Evolutionary conservation across 2,113 vertebrate species (phyloP).

Genomic region (Dicaeum eximium): DNA sequence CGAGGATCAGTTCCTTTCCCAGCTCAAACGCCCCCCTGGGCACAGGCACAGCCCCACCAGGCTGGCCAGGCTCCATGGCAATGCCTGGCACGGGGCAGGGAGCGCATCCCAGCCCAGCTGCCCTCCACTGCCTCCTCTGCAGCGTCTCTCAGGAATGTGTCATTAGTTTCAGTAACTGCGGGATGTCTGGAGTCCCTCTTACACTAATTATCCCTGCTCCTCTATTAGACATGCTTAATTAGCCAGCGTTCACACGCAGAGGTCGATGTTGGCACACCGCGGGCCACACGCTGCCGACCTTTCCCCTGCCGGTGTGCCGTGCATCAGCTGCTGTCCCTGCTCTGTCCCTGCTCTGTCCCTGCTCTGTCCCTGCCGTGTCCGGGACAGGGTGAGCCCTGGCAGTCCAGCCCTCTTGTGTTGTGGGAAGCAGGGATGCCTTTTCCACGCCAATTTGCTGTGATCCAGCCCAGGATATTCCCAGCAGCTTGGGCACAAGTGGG

Average conservation of each 20-base stretch:
- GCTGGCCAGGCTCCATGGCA: background rate
- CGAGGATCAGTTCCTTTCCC: background rate
- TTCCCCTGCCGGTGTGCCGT: rapidly evolving
- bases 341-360: background rate
- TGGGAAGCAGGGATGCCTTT: background rate
- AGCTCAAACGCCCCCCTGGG: background rate
- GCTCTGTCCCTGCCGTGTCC: background rate
- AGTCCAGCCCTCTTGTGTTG: rapidly evolving
- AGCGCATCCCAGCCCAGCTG: background rate
- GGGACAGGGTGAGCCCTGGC: background rate
- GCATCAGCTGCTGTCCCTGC: background rate
- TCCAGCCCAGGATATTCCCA: background rate
- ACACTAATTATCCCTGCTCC: constrained; percentile 14
- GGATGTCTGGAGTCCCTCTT: background rate
- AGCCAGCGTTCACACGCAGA: background rate
- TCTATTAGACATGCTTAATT: constrained; percentile 56
- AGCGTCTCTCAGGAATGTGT: background rate
- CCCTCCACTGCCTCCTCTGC: background rate
- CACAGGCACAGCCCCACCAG: background rate
- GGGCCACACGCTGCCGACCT: background rate
- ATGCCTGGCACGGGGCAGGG: background rate
- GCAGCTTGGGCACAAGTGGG: background rate
- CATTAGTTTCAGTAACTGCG: background rate
- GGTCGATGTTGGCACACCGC: background rate
- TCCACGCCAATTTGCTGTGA: background rate